phyloP scores from a whole-genome alignment of 2,113 vertebrate genomes.

The Aptenodytes forsteri region DNA sequence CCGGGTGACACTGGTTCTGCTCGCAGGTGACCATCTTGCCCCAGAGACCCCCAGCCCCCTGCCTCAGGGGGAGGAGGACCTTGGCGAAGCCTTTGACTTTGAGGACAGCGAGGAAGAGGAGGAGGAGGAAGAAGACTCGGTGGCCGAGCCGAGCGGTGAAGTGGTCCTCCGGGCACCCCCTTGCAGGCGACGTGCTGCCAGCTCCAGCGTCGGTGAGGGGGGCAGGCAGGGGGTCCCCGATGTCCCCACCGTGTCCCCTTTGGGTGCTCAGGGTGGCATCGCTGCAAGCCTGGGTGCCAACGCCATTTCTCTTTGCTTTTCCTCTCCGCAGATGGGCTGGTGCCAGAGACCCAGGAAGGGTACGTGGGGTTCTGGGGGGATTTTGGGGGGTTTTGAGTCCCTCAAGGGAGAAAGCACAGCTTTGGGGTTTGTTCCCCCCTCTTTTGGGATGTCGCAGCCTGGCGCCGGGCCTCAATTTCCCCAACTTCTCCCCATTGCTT shows the following conservation, averaged over 20 bases:
- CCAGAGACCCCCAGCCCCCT: not conserved
- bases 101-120: constrained; percentile 56
- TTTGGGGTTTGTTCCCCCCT: not conserved
- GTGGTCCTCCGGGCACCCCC: not conserved
- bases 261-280: not conserved
- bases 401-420: not conserved
- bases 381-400: not conserved
- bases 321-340: not conserved
- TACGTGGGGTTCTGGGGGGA: not conserved
- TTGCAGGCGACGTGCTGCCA: not conserved
- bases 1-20: not conserved
- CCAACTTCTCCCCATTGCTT: not conserved
- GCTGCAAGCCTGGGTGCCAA: not conserved
- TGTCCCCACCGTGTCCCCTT: not conserved
- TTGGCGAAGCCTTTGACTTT: constrained; percentile 44
- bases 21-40: not conserved
- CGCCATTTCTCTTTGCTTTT: not conserved
- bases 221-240: fast-evolving
- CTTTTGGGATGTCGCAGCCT: not conserved
- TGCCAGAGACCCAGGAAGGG: not conserved
- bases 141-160: not conserved
- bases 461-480: not conserved
- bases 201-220: not conserved
- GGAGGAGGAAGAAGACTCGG: not conserved
- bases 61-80: not conserved